Evolutionary conservation across 1,140 invertebrate species (phyloP), one percentile per base, ranked within the genome.

Genomic region (Trachymyrmex septentrionalis): DNA sequence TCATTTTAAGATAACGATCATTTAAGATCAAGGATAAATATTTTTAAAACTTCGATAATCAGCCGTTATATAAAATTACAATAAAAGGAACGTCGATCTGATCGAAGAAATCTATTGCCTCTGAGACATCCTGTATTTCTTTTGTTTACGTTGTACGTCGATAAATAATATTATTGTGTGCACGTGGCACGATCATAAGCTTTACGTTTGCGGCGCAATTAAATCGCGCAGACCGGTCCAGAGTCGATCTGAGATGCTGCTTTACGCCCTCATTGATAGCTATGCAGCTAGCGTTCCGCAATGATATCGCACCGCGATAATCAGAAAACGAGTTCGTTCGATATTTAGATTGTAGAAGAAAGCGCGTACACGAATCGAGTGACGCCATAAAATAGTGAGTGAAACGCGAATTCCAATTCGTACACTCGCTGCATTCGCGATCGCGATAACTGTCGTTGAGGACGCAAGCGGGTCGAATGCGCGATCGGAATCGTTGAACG

Each of bases 91-190:
- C 3, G 21, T 14, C 4, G 24, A 44, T 27, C 7, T 27, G 6
- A 5, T 63, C 16, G 9, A 50, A 34, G 38, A 59, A 27, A 73
- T 16, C 16, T 7, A 66, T 38, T 19, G 14, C 38, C 59, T 73
- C 55, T 12, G 9, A 48, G 69, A 84, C 38, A 84, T 61, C n/a
- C 57, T 48, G 55, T 21, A 44, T 72, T 57, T 14, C 66, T 82
- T 30, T 61, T 34, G 34, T 57, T 84, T 84, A 84, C 24, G 38
- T 4, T 69, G 24, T 48, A 82, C 55, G n/a, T n/a, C n/a, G 59
- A 4, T 61, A 84, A 86, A 82, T 72, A 82, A 86, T 85, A 85
- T 69, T 81, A 27, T 80, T 73, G 44, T 21, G 24, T 64, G 73
- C 63, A 50, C 64, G 53, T 27, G 80, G 21, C 59, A 67, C 59